Conservation (phyloP, 2,113 vertebrate species). For the Leucoraja erinaceus region DNA sequence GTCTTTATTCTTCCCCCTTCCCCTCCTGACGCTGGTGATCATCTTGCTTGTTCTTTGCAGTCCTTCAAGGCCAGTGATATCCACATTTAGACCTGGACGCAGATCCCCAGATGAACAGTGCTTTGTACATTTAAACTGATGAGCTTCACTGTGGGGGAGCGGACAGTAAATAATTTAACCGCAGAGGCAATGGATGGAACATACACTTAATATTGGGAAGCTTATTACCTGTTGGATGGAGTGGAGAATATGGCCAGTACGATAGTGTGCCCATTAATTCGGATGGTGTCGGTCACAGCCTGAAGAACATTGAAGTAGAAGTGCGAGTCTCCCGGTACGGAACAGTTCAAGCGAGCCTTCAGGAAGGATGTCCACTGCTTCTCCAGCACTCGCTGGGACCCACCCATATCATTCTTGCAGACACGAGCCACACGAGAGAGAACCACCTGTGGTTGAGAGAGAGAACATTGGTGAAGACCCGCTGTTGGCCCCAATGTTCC, state of each 20-base stretch:
- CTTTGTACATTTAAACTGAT: neutral
- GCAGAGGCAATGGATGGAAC: neutral
- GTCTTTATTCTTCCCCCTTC: neutral
- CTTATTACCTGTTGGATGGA: slow-evolving; percentile 77
- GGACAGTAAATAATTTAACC: neutral
- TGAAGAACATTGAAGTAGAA: slow-evolving; percentile 97
- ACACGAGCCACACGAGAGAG: slow-evolving; percentile 86
- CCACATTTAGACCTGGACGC: neutral
- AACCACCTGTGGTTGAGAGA: slow-evolving; percentile 63
- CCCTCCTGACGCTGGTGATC: neutral
- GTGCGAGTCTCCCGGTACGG: slow-evolving; percentile 83
- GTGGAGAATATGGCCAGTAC: slow-evolving; percentile 89
- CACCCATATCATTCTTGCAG: slow-evolving; percentile 84
- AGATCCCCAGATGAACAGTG: neutral
- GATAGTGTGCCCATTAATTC: slow-evolving; percentile 76
- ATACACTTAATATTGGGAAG: neutral
- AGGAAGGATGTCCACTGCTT: slow-evolving; percentile 97
- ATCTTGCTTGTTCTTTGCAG: neutral
- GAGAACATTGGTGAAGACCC: neutral
- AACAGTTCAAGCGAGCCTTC: slow-evolving; percentile 93
- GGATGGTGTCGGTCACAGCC: slow-evolving; percentile 79
- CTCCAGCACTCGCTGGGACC: slow-evolving; percentile 86
- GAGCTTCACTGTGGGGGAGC: neutral
- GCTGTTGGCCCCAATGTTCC: neutral
- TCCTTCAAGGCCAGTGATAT: neutral